These are phyloP conservation scores for Ictidomys tridecemlineatus DNA, from an alignment of 2,113 vertebrate genomes.

Conservation along the genomic window DNA sequence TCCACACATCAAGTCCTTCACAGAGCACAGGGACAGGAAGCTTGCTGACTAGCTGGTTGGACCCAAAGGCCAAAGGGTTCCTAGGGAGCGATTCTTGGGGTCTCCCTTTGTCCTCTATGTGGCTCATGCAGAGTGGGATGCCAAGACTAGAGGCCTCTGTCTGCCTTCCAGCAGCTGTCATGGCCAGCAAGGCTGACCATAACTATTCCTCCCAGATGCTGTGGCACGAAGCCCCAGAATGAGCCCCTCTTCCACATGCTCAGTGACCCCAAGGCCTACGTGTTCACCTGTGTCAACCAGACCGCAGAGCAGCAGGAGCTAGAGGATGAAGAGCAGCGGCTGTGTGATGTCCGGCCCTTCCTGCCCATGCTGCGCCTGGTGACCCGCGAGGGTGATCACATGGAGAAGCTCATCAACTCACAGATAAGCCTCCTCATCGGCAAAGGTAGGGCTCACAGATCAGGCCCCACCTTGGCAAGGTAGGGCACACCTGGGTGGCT, in stretches of 20 bases:
- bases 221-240: constrained; percentile 92
- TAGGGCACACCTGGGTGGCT: background rate
- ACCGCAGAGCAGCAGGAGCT: constrained; percentile 97
- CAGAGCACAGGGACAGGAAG: background rate
- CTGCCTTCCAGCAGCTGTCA: too few species aligned
- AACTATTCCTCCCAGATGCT: constrained; percentile 88
- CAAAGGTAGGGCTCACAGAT: constrained; percentile 89
- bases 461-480: too few species aligned
- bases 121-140: rapidly evolving
- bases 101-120: background rate
- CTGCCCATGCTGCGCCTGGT: constrained; percentile 94
- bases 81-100: too few species aligned
- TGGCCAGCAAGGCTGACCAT: background rate
- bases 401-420: constrained; percentile 95
- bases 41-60: rapidly evolving
- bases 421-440: constrained; percentile 98
- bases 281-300: constrained; percentile 98
- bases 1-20: rapidly evolving
- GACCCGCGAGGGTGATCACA: constrained; percentile 95
- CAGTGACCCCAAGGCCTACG: constrained; percentile 94
- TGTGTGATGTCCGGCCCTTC: constrained; percentile 95
- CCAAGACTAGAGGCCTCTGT: background rate
- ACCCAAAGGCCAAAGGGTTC: background rate
- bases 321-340: constrained; percentile 95
- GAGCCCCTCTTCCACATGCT: constrained; percentile 95